Percentiles rank a stretch among this genome's conserved stretches.
These are phyloP conservation scores for Heterodera carotae DNA, from an alignment of 1,140 invertebrate genomes.

Conservation along the genomic window DNA sequence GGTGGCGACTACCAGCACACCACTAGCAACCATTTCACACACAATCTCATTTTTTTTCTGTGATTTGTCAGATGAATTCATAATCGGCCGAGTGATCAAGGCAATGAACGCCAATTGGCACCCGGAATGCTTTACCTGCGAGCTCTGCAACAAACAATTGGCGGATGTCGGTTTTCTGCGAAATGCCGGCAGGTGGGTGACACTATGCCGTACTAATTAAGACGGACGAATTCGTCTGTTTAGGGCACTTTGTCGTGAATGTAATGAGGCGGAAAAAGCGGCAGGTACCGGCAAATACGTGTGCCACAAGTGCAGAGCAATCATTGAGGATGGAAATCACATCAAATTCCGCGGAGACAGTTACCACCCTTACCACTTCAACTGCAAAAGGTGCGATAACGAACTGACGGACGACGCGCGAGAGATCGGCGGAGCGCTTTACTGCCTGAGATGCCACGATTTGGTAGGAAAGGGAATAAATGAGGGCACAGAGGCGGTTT, in stretches of 20 bases:
- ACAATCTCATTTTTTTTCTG: too few relatives aligned
- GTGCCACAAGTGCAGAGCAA: conserved; percentile 96
- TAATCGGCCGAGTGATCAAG: conserved; percentile 85
- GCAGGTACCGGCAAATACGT: conserved; percentile 92
- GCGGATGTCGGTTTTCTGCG: conserved; percentile 86
- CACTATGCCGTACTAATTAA: too few relatives aligned
- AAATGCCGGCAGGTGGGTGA: conserved; percentile 61
- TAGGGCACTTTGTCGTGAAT: conserved; percentile 91
- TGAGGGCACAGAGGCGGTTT: too few relatives aligned
- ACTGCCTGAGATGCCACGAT: conserved; percentile 95
- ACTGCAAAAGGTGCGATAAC: conserved; percentile 74
- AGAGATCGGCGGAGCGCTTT: conserved; percentile 91
- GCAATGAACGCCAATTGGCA: conserved; percentile 99
- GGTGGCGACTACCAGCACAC: too few relatives aligned
- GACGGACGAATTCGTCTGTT: conserved; percentile 45
- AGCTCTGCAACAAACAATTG: conserved; percentile 84
- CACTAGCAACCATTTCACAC: too few relatives aligned
- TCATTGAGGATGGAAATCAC: conserved; percentile 94
- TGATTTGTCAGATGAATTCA: conserved; percentile 59
- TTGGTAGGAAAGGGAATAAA: not conserved
- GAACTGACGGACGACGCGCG: conserved; percentile 80
- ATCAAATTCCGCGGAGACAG: conserved; percentile 92
- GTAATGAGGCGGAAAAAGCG: conserved; percentile 92
- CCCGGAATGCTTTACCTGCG: conserved; percentile 92
- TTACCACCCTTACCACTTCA: conserved; percentile 99